Base-by-base conservation (phyloP, 1,140 invertebrate genomes). In the Heliothis subflexa region DNA sequence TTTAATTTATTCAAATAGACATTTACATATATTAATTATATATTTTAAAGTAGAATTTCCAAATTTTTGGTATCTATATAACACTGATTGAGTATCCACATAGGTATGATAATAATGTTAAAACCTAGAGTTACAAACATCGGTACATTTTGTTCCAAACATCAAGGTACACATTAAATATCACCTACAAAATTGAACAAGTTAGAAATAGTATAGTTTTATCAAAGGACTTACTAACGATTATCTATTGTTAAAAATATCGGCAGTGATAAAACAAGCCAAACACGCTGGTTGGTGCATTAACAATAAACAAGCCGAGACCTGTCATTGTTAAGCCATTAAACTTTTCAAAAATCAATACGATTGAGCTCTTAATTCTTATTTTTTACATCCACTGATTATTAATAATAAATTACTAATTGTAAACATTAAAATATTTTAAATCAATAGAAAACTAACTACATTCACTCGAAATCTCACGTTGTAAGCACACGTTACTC, bases 181-280 rank as follows among this genome's bases (percentile, higher is more conserved):
- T 92, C 89, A 92, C 84, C 93, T 93, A 94, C 92, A 93, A 94
- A 93, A 94, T 93, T 93, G 92, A 94, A 93, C 91, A 90, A 91
- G 89, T 93, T 93, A 93, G 90, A 94, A 92, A 93, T 92, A 92
- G 92, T 94, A 94, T 92, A 94, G 88, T 81, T 89, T 93, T 86
- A 94, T 94, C 91, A 94, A 94, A 94, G 90, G 84, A 86, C 90
- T 92, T 92, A 92, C 82, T 87, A 87, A 86, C 88, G 89, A 86
- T 81, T 84, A 84, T 81, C 89, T 86, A 86, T 89, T 83, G 87
- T 91, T 88, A 88, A 88, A 74, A 91, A 86, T 89, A 91, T 85
- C 89, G 93, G 93, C 93, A 94, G 93, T 94, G 93, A 92, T 91
- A 88, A 87, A 89, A 89, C 86, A 93, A 93, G 91, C 91, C 91